Base-by-base conservation (phyloP, 2,113 vertebrate genomes). In the Enhydra lutris region DNA sequence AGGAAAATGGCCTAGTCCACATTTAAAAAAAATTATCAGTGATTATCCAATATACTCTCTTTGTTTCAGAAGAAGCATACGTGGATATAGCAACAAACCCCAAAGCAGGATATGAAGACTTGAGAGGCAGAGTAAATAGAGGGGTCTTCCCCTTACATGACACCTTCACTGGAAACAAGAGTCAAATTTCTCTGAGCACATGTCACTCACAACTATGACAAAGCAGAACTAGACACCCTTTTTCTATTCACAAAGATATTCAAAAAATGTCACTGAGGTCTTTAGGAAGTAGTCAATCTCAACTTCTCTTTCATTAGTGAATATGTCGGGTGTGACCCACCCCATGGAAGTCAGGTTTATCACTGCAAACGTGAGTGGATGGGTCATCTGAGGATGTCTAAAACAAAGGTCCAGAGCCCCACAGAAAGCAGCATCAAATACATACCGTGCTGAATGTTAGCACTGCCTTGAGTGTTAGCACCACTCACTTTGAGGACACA, bases 11-110 rank as follows among this genome's bases (percentile, higher is more conserved):
- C 87, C 52, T 97, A 95, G 89, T 74, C 36, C 82, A 34, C 57
- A 76, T 91, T 94, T 14, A 12, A n/a, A 80, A 81, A 96, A 79
- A 57, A n/a, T 11, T 69, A 80, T 89, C 52, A 83, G 0, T 59
- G 86, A 93, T 45, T 79, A 95, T 61, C 95, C 95, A 97, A 94
- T 59, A 89, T 23, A 95, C 23, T 71, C 65, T 89, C 63, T 95
- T 83, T 78, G 50, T 95, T 91, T 92, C 20, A 12, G 57, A 17
- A 95, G 39, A 12, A 36, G 21, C 0, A 1, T 3, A 39, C 39
- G 26, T 71, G 31, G 45, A 63, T 3, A 1, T 11, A 85, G n/a
- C 81, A 78, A 93, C 29, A 61, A 63, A 88, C 5, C 83, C 55
- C 45, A 89, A 23, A 92, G 73, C 36, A 47, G 80, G 45, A 34